Evolutionary conservation across 2,797 vertebrate genomes (phyloP), one percentile per base, ranked within the genome.

Genomic region (Oceanodroma leucorhoa): DNA sequence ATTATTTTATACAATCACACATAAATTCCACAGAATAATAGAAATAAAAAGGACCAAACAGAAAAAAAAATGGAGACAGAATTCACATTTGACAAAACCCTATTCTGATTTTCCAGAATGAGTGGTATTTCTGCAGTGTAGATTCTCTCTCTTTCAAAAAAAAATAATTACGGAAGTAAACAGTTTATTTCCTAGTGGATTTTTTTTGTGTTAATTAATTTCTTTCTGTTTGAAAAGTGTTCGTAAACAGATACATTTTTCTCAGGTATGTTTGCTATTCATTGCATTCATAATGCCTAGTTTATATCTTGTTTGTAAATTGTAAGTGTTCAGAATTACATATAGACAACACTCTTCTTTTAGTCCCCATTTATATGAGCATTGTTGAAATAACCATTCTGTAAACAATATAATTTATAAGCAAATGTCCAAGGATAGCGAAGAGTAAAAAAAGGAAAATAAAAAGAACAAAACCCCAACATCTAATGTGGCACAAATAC

Each of bases 381-480:
- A 21, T 24, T 53, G 4, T 32, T 82, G 62, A 72, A 90, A 69
- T 24, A 76, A 65, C 2, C 3, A 8, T 70, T 48, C 29, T 54
- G 14, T 53, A 67, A 72, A 53, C 22, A 21, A 55, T 3, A 3
- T 19, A n/a, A 83, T 41, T 70, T 58, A 11, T 65, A 87, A 57
- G 15, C 73, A 87, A 58, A 73, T 26, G 10, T 36, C 40, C 43
- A 58, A 66, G 7, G 10, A 72, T 11, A 69, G 16, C 7, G 9
- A 89, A 46, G 4, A 69, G 26, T 9, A 34, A 32, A 46, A 62
- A 64, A 62, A 16, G 17, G 5, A 3, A 3, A 11, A n/a, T 45
- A 1, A 2, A 0, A 2, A 17, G 4, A 10, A 8, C 12, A 40
- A 45, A 48, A 40, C 1, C 1, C 4, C 16, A 65, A 29, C 12